A percentile compares a stretch with the other conserved stretches of the same genome.
phyloP scores from a whole-genome alignment of 2,113 vertebrate genomes.

The Pongo pygmaeus region DNA sequence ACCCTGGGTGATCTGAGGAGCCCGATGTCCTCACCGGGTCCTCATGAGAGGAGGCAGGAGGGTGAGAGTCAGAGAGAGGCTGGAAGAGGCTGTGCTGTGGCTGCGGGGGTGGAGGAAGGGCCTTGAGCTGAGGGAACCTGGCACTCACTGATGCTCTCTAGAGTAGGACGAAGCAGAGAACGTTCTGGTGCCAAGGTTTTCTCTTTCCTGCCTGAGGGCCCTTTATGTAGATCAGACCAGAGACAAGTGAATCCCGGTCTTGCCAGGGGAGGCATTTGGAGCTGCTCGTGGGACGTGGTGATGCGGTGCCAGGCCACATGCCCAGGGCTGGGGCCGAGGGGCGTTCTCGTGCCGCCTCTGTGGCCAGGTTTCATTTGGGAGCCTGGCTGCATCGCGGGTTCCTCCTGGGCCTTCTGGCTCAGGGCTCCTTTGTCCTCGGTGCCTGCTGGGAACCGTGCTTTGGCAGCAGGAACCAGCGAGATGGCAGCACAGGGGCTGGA shows the following conservation, averaged over 20 bases:
- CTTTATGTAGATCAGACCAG: not conserved
- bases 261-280: not conserved
- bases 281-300: not conserved
- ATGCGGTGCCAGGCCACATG: not conserved
- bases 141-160: rapidly evolving
- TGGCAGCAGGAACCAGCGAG: not conserved
- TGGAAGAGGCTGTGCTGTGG: not conserved
- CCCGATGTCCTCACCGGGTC: not conserved
- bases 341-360: rapidly evolving
- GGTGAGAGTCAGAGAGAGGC: not conserved
- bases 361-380: too few species aligned
- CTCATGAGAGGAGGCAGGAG: not conserved
- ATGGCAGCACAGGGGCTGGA: not conserved
- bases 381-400: too few species aligned
- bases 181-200: rapidly evolving
- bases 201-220: not conserved
- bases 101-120: not conserved
- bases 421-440: not conserved
- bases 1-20: not conserved
- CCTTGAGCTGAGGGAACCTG: rapidly evolving
- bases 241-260: not conserved
- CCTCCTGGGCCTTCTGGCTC: not conserved
- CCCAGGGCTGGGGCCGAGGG: not conserved
- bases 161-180: not conserved
- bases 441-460: not conserved